These are phyloP conservation scores for Trididemnum nubilum DNA, from an alignment of 23 tunicate genomes.

Conservation along the genomic window DNA sequence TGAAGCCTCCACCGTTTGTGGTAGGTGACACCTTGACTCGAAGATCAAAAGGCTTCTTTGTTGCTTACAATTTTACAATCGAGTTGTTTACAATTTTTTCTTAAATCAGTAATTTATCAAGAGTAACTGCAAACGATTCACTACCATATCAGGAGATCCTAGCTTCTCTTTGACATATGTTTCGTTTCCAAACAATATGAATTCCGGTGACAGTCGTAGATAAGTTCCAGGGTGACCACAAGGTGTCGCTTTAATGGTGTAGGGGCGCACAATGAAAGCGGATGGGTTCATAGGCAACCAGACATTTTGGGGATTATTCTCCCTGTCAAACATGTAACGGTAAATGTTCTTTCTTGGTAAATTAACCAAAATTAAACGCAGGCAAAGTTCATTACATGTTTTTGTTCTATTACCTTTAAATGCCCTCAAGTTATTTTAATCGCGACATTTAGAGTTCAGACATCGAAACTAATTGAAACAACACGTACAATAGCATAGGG, in stretches of 20 bases:
- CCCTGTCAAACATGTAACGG: constrained; percentile 4
- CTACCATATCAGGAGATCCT: constrained; percentile 56
- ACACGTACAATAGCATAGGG: too few relatives aligned
- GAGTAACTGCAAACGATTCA: too few relatives aligned
- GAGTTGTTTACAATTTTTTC: too few relatives aligned
- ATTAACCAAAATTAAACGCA: background rate
- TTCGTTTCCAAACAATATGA: constrained; percentile 55
- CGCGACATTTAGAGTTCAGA: too few relatives aligned
- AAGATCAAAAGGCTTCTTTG: too few relatives aligned
- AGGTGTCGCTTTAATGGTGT: constrained; percentile 87
- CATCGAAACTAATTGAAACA: too few relatives aligned
- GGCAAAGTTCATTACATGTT: too few relatives aligned
- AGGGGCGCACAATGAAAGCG: constrained; percentile 68
- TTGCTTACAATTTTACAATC: too few relatives aligned
- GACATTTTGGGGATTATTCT: background rate
- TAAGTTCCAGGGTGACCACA: constrained; percentile 88
- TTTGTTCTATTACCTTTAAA: background rate
- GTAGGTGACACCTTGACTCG: too few relatives aligned
- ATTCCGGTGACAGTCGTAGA: constrained; percentile 78
- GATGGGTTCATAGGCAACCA: constrained; percentile 61
- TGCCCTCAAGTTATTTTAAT: too few relatives aligned
- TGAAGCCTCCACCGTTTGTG: too few relatives aligned
- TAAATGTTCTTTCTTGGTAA: background rate
- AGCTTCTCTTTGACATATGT: constrained; percentile 10
- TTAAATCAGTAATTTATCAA: too few relatives aligned